Conservation (phyloP, 92 coral and sea anemone species). For the Zoanthus sociatus region DNA sequence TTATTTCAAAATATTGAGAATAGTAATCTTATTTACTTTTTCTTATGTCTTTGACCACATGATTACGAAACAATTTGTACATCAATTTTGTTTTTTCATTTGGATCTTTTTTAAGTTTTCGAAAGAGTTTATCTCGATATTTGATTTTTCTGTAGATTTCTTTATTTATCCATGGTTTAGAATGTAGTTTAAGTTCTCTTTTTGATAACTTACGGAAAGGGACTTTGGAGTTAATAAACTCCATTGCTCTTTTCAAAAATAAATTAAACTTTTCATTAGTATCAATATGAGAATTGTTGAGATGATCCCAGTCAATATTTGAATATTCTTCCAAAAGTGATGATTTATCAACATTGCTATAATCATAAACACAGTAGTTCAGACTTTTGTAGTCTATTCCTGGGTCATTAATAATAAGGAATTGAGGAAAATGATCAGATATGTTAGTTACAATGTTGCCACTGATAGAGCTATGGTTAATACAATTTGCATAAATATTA, state of each 20-base stretch:
- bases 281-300: constrained; percentile 13
- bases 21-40: constrained; percentile 17
- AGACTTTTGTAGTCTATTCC: constrained; percentile 50
- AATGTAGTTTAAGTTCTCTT: constrained; percentile 17
- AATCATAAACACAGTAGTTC: constrained; percentile 42
- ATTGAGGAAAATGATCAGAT: constrained; percentile 57
- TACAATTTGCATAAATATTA: constrained; percentile 46
- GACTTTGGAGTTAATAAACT: constrained; percentile 15
- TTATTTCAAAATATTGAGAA: constrained; percentile 13
- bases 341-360: constrained; percentile 44
- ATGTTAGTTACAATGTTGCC: constrained; percentile 56
- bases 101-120: constrained; percentile 19
- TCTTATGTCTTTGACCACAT: constrained; percentile 8
- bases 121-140: background rate
- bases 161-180: constrained; percentile 19
- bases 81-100: constrained; percentile 22
- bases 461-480: constrained; percentile 33
- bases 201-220: constrained; percentile 13
- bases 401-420: constrained; percentile 42
- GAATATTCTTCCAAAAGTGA: constrained; percentile 19
- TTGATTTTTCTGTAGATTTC: constrained; percentile 10
- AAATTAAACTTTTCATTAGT: constrained; percentile 36
- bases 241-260: constrained; percentile 17
- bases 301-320: constrained; percentile 34
- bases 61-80: constrained; percentile 20